Base-by-base conservation (phyloP, 2,888 invertebrate genomes). In the Cancer borealis region DNA sequence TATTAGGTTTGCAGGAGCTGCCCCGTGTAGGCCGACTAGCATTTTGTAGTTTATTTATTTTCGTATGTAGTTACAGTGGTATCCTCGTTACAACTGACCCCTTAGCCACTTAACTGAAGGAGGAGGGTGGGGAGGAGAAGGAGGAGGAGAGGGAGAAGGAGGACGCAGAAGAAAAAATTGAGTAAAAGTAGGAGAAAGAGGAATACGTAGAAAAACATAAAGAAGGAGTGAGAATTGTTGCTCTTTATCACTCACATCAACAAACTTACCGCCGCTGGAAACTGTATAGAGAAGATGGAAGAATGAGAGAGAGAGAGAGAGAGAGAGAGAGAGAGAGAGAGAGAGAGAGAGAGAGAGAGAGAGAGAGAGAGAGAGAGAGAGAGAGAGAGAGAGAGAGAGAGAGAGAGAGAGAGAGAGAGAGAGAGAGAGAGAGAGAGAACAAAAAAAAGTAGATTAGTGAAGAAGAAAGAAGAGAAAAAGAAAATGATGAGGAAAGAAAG, bases 291-390 rank as follows among this genome's bases (percentile, higher is more conserved):
- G n/a, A 66, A n/a, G n/a, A 3, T 21, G 4, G 66, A n/a, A 39
- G 39, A n/a, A 66, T 66, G 21, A 66, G 4, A 66, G 66, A n/a
- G n/a, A n/a, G 21, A n/a, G 8, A 66, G 66, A n/a, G n/a, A 66
- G 6, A n/a, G 54, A 54, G 3, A 54, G 84, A 84, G 92, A 92
- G 84, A 84, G 92, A 84, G 92, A 84, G 84, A 84, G 84, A 84
- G 84, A 84, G 84, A 84, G 84, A 92, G 84, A 92, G 84, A 84
- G 84, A 84, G 92, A 84, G 84, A 79, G 92, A 84, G 26, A 47
- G 47, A 92, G 30, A 92, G 84, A 84, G n/a, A 45, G n/a, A 89
- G 21, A 89, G 49, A n/a, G 46, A 17, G n/a, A 26, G 49, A 90
- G 90, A 49, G n/a, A 47, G 21, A n/a, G 60, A 91, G 26, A 91